A percentile compares a stretch with the other conserved stretches of the same genome.
Conservation (phyloP, 2,888 invertebrate species). For the Asteroscopus sphinx region DNA sequence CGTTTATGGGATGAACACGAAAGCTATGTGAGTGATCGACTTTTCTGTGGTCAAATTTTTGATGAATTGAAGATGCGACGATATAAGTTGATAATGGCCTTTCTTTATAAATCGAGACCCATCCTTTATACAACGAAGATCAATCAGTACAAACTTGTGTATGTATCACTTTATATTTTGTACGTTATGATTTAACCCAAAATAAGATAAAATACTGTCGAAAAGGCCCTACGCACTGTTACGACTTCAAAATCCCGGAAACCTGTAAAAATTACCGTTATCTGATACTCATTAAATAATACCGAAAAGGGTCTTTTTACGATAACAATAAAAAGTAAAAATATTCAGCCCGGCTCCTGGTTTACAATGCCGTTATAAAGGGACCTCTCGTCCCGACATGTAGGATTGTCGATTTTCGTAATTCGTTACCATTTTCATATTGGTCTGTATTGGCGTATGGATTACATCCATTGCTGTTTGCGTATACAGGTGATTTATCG, state of each 20-base stretch:
- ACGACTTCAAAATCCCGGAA: constrained; percentile 2
- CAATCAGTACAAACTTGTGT: too few relatives aligned
- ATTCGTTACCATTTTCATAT: constrained; percentile 3
- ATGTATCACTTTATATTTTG: too few relatives aligned
- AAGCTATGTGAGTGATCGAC: too few relatives aligned
- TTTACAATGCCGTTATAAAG: constrained; percentile 8
- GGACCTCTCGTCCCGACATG: not conserved
- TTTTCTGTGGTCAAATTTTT: too few relatives aligned
- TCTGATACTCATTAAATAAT: constrained; percentile 1
- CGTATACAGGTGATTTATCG: not conserved
- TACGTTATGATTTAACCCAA: too few relatives aligned
- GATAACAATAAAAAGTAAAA: not conserved
- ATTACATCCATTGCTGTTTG: not conserved
- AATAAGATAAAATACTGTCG: not conserved
- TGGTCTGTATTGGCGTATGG: not conserved
- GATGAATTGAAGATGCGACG: too few relatives aligned
- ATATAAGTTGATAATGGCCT: too few relatives aligned
- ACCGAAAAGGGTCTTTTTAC: not conserved
- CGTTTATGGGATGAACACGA: too few relatives aligned
- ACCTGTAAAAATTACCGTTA: not conserved
- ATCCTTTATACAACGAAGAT: too few relatives aligned
- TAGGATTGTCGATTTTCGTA: constrained; percentile 18
- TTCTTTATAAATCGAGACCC: too few relatives aligned
- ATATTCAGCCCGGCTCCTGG: constrained; percentile 4
- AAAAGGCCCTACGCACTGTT: not conserved